Base-by-base conservation (phyloP, 2,797 vertebrate species). In the Nannoperca obscura region DNA sequence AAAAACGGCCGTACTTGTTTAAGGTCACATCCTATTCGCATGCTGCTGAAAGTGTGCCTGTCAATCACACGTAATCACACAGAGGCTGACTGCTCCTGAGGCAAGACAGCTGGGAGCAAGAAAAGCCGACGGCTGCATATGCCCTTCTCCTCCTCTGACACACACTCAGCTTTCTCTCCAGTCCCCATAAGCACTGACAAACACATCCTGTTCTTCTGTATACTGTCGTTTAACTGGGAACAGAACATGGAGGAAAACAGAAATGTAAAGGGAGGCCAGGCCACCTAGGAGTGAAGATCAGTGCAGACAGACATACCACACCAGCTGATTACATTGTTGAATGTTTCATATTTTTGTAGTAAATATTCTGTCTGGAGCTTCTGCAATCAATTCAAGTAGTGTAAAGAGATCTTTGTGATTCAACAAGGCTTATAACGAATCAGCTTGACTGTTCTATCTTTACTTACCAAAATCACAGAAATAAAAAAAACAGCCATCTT, bases 21-120 rank as follows among this genome's bases (percentile, higher is more conserved):
- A 93, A 95, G 95, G 95, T 95, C 93, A 95, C 84, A 93, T 95
- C 90, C 94, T 93, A 86, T 86, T 87, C 34, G 55, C 77, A 47
- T 53, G 86, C 91, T 0, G 87, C 94, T 88, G 86, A 90, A 87
- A 93, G 94, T 90, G 22, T 13, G 52, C 1, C 91, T 93, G 95
- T 95, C 95, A 92, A 66, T 95, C 94, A 95, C 66, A 63, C 7
- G 64, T 88, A 90, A 75, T 93, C 92, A 93, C 87, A 85, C 7
- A 57, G 88, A 88, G 76, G 76, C 84, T 40, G 86, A 68, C 87
- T 55, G 84, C 86, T 90, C 82, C 84, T 55, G 79, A 86, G 77
- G 83, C 82, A 3, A 74, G 78, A 73, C 86, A 90, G 92, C 86
- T 77, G 84, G 78, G 80, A 90, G 88, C 77, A 74, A 77, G 71